phyloP scores from a whole-genome alignment of 2,113 vertebrate genomes.

The Zosterops hypoxanthus region DNA sequence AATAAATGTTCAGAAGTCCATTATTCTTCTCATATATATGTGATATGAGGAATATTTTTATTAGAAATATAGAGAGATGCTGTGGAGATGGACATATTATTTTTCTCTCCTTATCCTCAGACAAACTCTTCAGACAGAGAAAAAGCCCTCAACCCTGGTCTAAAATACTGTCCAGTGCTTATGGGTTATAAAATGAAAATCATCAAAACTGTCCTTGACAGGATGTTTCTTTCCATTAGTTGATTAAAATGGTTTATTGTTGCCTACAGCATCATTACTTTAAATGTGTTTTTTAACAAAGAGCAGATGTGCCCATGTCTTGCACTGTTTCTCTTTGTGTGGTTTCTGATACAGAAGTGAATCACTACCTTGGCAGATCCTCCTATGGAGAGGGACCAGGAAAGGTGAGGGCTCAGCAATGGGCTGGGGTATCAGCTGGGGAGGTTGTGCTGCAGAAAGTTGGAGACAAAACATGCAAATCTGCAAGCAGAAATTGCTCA shows the following conservation, averaged over 20 bases:
- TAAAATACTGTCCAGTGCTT: not conserved
- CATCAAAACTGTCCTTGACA: constrained; percentile 14
- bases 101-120: not conserved
- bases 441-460: not conserved
- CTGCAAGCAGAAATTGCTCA: not conserved
- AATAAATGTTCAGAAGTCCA: not conserved
- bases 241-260: constrained; percentile 49
- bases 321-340: not conserved
- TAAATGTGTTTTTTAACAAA: not conserved
- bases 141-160: not conserved
- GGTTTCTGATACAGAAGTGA: not conserved
- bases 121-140: not conserved
- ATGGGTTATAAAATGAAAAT: constrained; percentile 5
- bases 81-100: not conserved
- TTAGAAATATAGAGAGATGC: not conserved
- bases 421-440: not conserved
- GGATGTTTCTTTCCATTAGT: constrained; percentile 23
- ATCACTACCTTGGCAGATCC: not conserved
- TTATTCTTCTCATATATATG: not conserved
- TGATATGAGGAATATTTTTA: not conserved
- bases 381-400: not conserved
- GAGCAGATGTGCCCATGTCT: not conserved
- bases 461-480: not conserved
- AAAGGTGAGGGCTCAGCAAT: not conserved
- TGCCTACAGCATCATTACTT: constrained; percentile 22